Base-by-base conservation (phyloP, 2,797 vertebrate genomes). In the Dermochelys coriacea region DNA sequence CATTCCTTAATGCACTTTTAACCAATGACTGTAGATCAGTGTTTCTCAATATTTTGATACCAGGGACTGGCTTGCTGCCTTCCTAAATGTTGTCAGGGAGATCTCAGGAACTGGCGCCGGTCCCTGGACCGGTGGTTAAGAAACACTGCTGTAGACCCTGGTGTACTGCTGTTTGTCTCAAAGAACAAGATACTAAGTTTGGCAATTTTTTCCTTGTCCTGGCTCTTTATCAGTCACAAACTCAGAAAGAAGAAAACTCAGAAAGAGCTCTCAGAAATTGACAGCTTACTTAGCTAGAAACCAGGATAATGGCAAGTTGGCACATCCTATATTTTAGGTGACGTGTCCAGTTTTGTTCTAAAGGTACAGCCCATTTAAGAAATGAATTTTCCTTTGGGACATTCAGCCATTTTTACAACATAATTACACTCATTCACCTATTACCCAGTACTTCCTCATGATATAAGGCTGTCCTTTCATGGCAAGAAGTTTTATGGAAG, bases 391-490 rank as follows among this genome's bases (percentile, higher is more conserved):
- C 83, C 37, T 64, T 85, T 89, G 61, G 81, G 61, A 57, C 15
- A 49, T 23, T 29, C 51, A 45, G 37, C 68, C 91, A 29, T 45
- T 50, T 84, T 79, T 91, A 90, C 85, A 59, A 55, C 71, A 93
- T 93, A 85, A 95, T 41, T 87, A 85, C 55, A 77, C 14, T 8
- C 27, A 6, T 45, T 41, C 95, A 91, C 51, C 81, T 88, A 87
- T 64, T 90, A 91, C 59, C 21, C 3, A 1, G 25, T 21, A 59
- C 47, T 91, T 45, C 89, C 80, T 91, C 79, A 64, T 85, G 83
- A 80, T 16, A 12, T 3, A 57, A 81, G 45, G 12, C 59, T 0
- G 0, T 50, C 23, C 31, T 82, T 47, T 15, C 29, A 49, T 47
- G 80, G 47, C 68, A 49, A 27, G 9, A 81, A 84, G 82, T 57